These are phyloP conservation scores for Melospiza melodia DNA, from an alignment of 2,113 vertebrate genomes.

Conservation along the genomic window DNA sequence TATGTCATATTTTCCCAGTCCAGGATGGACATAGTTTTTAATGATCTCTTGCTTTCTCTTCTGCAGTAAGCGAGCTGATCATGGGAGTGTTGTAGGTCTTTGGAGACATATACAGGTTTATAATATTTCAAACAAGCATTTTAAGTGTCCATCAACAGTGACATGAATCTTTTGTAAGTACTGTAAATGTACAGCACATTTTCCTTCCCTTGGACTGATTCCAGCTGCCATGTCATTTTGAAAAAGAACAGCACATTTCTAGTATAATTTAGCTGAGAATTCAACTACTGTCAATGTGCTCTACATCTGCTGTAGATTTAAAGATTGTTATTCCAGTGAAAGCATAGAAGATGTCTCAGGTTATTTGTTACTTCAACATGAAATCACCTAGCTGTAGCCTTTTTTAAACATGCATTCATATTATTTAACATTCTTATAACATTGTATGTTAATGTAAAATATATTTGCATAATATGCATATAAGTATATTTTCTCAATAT, in stretches of 20 bases:
- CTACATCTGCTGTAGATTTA: conserved; percentile 53
- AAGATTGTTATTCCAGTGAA: conserved; percentile 62
- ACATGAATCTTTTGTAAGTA: conserved; percentile 68
- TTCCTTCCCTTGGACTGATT: conserved; percentile 67
- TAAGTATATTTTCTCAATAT: conserved; percentile 76
- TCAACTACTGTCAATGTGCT: conserved; percentile 41
- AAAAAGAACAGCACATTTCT: conserved; percentile 55
- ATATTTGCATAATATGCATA: conserved; percentile 82
- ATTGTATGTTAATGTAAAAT: conserved; percentile 79
- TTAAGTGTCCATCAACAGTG: conserved; percentile 45
- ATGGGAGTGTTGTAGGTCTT: conserved; percentile 23
- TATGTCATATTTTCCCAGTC: neutral
- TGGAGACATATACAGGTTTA: neutral
- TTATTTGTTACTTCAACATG: conserved; percentile 74
- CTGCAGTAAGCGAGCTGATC: conserved; percentile 12
- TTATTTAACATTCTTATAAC: conserved; percentile 71
- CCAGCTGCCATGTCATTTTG: conserved; percentile 57
- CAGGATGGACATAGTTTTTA: neutral
- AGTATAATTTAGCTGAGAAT: conserved; percentile 50
- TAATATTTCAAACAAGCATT: conserved; percentile 31
- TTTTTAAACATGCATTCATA: conserved; percentile 63
- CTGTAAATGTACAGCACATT: conserved; percentile 49
- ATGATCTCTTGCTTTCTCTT: conserved; percentile 25
- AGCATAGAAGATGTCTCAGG: conserved; percentile 73
- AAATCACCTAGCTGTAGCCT: conserved; percentile 66